These are phyloP conservation scores for Callyntrura guangdongensis DNA, from an alignment of 2,888 invertebrate species.

Conservation along the genomic window DNA sequence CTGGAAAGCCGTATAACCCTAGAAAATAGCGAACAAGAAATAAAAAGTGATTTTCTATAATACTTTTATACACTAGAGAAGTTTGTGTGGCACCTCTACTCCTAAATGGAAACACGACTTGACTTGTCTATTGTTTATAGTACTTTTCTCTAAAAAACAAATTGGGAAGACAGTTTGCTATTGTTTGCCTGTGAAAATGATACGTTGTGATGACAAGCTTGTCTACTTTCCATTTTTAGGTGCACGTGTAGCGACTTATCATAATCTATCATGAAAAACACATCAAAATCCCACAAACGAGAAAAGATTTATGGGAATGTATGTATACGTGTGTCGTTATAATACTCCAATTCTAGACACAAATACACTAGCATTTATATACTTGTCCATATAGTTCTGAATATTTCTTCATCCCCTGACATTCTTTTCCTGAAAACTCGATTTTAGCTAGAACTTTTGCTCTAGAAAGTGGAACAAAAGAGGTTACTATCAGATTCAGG, in stretches of 20 bases:
- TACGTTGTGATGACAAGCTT: conserved; percentile 13
- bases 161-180: neutral
- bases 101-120: too few relatives aligned
- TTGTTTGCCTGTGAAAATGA: neutral
- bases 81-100: too few relatives aligned
- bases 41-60: too few relatives aligned
- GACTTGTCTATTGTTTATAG: too few relatives aligned
- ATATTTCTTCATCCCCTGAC: neutral
- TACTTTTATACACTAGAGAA: too few relatives aligned
- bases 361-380: neutral
- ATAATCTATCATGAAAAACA: conserved; percentile 48
- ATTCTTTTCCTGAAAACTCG: neutral
- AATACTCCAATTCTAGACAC: neutral
- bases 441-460: neutral
- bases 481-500: neutral
- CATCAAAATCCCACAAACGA: conserved; percentile 35
- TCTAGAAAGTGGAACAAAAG: neutral
- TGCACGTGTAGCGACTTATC: conserved; percentile 33
- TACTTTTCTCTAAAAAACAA: too few relatives aligned
- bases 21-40: too few relatives aligned
- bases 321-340: neutral
- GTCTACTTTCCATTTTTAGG: neutral
- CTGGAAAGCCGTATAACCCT: too few relatives aligned
- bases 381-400: too few relatives aligned
- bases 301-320: conserved; percentile 1